A percentile compares a stretch with the other conserved stretches of the same genome.
Evolutionary conservation across 2,888 invertebrate species (phyloP).

Genomic region (Dexiosoma caninum): DNA sequence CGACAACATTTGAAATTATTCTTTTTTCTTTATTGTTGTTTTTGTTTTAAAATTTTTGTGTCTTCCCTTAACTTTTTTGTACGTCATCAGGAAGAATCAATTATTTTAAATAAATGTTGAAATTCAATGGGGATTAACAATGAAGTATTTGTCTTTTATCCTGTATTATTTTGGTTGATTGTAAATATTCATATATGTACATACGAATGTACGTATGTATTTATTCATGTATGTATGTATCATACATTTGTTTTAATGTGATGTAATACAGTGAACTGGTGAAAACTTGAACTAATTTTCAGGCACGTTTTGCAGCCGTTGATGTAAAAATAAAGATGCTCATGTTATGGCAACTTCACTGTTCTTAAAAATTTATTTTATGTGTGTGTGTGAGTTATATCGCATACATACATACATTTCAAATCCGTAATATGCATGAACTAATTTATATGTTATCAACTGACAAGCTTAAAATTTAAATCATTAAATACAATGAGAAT

Average conservation of each 20-base stretch:
- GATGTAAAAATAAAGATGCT: no score
- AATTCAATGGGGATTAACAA: conserved; percentile 8
- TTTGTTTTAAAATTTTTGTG: neutral
- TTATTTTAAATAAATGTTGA: conserved; percentile 8
- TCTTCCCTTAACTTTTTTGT: neutral
- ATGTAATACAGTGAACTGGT: no score
- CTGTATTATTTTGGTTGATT: no score
- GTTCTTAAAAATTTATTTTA: no score
- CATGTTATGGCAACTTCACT: no score
- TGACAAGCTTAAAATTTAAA: conserved; percentile 21
- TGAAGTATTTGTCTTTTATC: neutral
- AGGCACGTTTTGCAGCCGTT: no score
- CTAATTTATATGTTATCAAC: neutral
- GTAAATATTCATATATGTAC: no score
- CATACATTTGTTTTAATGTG: no score
- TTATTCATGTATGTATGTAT: neutral
- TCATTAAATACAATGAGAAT: conserved; percentile 8
- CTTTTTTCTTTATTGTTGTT: neutral
- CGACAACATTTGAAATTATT: neutral
- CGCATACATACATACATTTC: no score
- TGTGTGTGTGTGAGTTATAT: no score
- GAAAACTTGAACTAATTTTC: no score
- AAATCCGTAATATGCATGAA: neutral
- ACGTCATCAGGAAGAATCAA: conserved; percentile 19
- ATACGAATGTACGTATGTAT: no score